Conservation (phyloP, 2,888 invertebrate species). For the Phanerotoma sp. region DNA sequence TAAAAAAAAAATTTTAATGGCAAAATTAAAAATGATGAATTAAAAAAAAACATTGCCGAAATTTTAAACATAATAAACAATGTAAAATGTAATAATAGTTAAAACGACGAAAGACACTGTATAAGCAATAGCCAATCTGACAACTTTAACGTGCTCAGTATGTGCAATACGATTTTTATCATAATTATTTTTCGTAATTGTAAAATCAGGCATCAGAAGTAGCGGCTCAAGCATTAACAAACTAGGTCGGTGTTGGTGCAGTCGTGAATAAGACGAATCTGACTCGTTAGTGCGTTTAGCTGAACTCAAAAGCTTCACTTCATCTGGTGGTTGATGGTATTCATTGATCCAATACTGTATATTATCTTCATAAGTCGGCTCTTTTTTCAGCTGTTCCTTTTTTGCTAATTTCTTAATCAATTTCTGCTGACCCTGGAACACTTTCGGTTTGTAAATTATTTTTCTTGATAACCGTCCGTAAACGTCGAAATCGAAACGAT, state of each 20-base stretch:
- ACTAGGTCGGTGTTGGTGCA: conserved; percentile 43
- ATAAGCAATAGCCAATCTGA: conserved; percentile 62
- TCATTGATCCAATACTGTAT: conserved; percentile 39
- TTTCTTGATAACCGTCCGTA: conserved; percentile 42
- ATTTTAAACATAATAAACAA: conserved; percentile 60
- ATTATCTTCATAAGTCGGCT: conserved; percentile 38
- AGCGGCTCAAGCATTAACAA: conserved; percentile 60
- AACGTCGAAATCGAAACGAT: conserved; percentile 35
- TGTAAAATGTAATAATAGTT: conserved; percentile 61
- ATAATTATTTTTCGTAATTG: conserved; percentile 38
- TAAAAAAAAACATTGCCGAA: conserved; percentile 17
- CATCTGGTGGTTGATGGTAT: too few species aligned
- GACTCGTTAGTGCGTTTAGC: too few species aligned
- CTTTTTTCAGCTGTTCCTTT: too few species aligned
- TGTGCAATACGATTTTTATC: conserved; percentile 41
- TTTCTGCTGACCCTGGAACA: conserved; percentile 28
- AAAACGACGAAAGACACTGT: conserved; percentile 61
- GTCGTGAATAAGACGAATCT: conserved; percentile 15
- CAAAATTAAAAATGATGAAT: background rate
- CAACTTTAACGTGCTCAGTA: conserved; percentile 59
- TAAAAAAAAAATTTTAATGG: background rate
- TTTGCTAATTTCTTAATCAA: background rate
- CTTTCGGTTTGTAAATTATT: conserved; percentile 34
- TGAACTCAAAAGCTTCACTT: too few species aligned
- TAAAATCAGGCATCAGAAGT: conserved; percentile 59